Evolutionary conservation across 2,888 invertebrate genomes (phyloP), one percentile per base, ranked within the genome.

Genomic region (Yponomeuta sedellus): DNA sequence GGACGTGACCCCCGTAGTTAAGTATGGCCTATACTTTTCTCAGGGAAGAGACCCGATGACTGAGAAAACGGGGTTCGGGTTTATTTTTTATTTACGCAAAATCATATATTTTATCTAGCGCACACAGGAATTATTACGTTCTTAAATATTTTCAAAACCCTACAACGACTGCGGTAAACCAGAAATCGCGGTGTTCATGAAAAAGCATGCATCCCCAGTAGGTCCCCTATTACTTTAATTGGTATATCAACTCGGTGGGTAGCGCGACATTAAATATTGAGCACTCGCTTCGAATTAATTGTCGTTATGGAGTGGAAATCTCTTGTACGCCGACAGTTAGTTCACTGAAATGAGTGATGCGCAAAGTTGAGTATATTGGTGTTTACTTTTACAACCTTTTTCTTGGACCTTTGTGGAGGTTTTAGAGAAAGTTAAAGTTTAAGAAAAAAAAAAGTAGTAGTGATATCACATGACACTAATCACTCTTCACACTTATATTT

Each of bases 191-290:
- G 10, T 12, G 44, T 12, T 2, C 44, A 12, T 44, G 2, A 52
- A 52, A 16, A 52, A 52, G 44, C 5, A 44, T 44, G 2, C 44
- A 16, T 52, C 16, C 44, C 1, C 16, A 12, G 44, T 52, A 52
- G 44, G 16, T 16, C 16, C 44, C 44, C 72, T 69, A 71, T 75
- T 73, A 77, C 79, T 79, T 12, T 80, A 80, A 84, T 85, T 78
- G 86, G 83, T 81, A 84, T 78, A 82, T 86, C 77, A 82, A 79
- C 73, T 75, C 62, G 69, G 44, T 52, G 16, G 16, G 44, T 16
- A 12, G 44, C 44, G 44, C 44, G 44, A 52, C 44, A 52, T 52
- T 52, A 52, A 52, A 52, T 52, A 52, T 52, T 52, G 44, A 52
- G 44, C 44, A 12, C 44, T 52, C 57, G 20, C 25, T 11, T 34